phyloP scores from a whole-genome alignment of 2,888 invertebrate species.

The Syritta pipiens region DNA sequence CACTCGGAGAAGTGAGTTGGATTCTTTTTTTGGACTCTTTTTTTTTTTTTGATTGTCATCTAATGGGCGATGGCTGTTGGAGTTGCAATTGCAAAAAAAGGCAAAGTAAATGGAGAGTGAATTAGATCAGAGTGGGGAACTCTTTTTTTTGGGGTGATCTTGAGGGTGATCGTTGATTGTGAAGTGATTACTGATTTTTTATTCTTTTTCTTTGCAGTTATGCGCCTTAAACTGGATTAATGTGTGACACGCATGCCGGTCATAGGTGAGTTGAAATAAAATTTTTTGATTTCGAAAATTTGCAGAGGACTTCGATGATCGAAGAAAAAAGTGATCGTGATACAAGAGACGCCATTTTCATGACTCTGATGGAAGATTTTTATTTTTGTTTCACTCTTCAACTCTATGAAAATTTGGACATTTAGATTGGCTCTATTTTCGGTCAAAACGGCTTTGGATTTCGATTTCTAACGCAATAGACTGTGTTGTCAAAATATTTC shows the following conservation, averaged over 20 bases:
- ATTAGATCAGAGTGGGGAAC: neutral
- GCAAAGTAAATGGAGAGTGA: neutral
- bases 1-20: slow-evolving; percentile 18
- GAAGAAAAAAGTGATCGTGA: neutral
- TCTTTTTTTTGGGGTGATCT: neutral
- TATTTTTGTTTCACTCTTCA: too few relatives aligned
- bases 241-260: slow-evolving; percentile 70
- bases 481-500: too few relatives aligned
- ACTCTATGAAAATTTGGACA: too few relatives aligned
- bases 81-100: slow-evolving; percentile 16
- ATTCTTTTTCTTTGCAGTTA: slow-evolving; percentile 53
- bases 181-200: neutral
- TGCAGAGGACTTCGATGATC: neutral
- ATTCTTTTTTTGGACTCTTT: neutral
- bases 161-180: neutral
- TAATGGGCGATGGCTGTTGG: slow-evolving; percentile 24
- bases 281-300: neutral
- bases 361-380: too few relatives aligned
- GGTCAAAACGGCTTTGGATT: too few relatives aligned
- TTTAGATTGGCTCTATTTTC: too few relatives aligned
- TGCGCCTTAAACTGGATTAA: slow-evolving; percentile 68
- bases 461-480: too few relatives aligned
- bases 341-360: too few relatives aligned
- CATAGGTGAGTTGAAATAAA: slow-evolving; percentile 54
- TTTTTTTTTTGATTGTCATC: slow-evolving; percentile 25